Conservation (phyloP, 2,888 invertebrate species). For the Shargacucullia verbasci region DNA sequence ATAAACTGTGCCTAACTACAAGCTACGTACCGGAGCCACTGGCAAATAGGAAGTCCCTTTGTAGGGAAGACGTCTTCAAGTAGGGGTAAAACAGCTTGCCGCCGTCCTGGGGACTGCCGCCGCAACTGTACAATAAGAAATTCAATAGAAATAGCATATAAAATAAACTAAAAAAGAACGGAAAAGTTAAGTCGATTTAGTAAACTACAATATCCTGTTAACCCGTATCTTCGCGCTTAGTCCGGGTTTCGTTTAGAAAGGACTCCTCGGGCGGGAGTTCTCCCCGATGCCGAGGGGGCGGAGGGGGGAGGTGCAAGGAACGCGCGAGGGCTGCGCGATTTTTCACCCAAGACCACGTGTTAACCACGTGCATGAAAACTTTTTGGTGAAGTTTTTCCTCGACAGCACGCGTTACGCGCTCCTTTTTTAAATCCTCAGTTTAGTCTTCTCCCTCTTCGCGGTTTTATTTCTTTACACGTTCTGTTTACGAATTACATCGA, state of each 20-base stretch:
- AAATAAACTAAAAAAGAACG: slow-evolving; percentile 41
- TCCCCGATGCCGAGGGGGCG: slow-evolving; percentile 46
- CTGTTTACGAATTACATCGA: slow-evolving; percentile 48
- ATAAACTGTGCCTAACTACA: slow-evolving; percentile 54
- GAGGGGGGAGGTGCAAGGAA: slow-evolving; percentile 69
- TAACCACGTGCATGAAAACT: slow-evolving; percentile 83
- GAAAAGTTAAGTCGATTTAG: slow-evolving; percentile 44
- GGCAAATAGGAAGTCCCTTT: slow-evolving; percentile 89
- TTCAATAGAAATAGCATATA: slow-evolving; percentile 44
- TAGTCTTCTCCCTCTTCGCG: slow-evolving; percentile 27
- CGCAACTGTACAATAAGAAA: slow-evolving; percentile 71
- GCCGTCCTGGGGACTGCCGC: slow-evolving; percentile 74
- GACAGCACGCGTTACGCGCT: slow-evolving; percentile 51
- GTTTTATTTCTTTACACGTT: slow-evolving; percentile 49
- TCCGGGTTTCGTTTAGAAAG: slow-evolving; percentile 68
- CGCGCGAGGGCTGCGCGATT: slow-evolving; percentile 81
- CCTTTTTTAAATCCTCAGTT: slow-evolving; percentile 47
- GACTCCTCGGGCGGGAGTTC: slow-evolving; percentile 62
- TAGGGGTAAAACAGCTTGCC: slow-evolving; percentile 89
- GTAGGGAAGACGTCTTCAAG: slow-evolving; percentile 89
- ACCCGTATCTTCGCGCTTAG: slow-evolving; percentile 65
- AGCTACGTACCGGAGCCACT: slow-evolving; percentile 87
- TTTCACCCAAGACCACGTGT: slow-evolving; percentile 87
- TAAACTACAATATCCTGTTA: slow-evolving; percentile 47
- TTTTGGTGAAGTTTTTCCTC: slow-evolving; percentile 76